Evolutionary conservation across 2,888 invertebrate genomes (phyloP).

Genomic region (Campaea margaritaria): DNA sequence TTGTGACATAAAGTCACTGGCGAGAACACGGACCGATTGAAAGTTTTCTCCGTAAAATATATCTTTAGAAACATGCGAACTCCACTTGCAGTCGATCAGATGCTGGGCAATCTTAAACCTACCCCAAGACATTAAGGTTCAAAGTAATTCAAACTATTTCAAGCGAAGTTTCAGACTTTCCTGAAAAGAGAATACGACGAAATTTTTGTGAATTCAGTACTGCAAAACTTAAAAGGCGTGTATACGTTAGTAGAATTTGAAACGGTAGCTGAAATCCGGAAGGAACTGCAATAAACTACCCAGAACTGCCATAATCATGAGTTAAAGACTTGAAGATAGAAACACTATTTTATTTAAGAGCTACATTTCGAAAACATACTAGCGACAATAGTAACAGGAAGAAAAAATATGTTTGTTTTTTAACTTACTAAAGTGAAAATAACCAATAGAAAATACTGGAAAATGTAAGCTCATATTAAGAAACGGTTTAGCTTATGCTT

Average conservation of each 20-base stretch:
- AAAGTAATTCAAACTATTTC: not conserved
- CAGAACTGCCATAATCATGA: not conserved
- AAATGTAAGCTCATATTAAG: too few relatives aligned
- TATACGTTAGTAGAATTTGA: conserved; percentile 6
- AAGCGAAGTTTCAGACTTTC: conserved; percentile 15
- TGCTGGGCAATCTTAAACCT: conserved; percentile 17
- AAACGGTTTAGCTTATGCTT: too few relatives aligned
- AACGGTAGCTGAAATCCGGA: conserved; percentile 2
- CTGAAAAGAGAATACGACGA: conserved; percentile 16
- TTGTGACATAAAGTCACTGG: too few relatives aligned
- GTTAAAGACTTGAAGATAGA: not conserved
- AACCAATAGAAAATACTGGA: too few relatives aligned
- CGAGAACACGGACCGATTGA: too few relatives aligned
- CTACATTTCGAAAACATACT: too few relatives aligned
- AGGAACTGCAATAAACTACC: conserved; percentile 3
- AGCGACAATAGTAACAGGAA: too few relatives aligned
- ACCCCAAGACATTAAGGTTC: conserved; percentile 16
- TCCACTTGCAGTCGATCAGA: not conserved
- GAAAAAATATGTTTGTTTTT: too few relatives aligned
- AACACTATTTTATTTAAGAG: too few relatives aligned
- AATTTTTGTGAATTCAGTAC: conserved; percentile 9
- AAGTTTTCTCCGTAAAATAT: too few relatives aligned
- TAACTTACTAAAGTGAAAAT: too few relatives aligned
- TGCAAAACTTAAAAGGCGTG: conserved; percentile 9
- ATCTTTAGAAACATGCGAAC: too few relatives aligned